Conservation (phyloP, 2,888 invertebrate species). For the Netelia fuscicornis region DNA sequence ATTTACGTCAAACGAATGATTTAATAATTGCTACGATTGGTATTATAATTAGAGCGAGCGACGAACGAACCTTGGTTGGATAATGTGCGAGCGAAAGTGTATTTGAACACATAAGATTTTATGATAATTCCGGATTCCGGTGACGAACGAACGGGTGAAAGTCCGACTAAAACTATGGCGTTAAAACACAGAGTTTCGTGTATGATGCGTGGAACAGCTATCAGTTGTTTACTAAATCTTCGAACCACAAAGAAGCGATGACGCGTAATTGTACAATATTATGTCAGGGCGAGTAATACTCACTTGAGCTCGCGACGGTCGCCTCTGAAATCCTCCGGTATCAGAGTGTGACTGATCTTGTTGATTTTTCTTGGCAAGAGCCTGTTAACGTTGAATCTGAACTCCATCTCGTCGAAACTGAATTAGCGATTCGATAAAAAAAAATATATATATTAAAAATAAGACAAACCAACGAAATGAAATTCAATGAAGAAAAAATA, state of each 20-base stretch:
- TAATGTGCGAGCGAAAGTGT: background rate
- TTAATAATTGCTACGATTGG: background rate
- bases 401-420: slow-evolving; percentile 78
- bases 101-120: background rate
- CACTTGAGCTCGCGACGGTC: slow-evolving; percentile 82
- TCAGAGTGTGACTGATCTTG: slow-evolving; percentile 82
- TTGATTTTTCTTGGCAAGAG: slow-evolving; percentile 82
- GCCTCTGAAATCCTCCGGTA: slow-evolving; percentile 82
- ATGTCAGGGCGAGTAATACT: slow-evolving; percentile 68
- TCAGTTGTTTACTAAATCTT: background rate
- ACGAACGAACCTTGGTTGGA: background rate
- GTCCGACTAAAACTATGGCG: background rate
- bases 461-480: slow-evolving; percentile 11
- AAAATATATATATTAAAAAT: slow-evolving; percentile 6
- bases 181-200: background rate
- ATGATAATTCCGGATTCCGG: background rate
- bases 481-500: too few relatives aligned
- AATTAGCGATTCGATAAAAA: background rate
- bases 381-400: slow-evolving; percentile 82
- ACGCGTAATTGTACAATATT: background rate
- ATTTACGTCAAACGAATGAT: background rate
- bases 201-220: background rate
- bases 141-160: background rate
- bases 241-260: background rate
- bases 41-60: background rate